A percentile compares a stretch with the other conserved stretches of the same genome.
phyloP scores from a whole-genome alignment of 2,888 invertebrate genomes.

The Oscheius sp. region DNA sequence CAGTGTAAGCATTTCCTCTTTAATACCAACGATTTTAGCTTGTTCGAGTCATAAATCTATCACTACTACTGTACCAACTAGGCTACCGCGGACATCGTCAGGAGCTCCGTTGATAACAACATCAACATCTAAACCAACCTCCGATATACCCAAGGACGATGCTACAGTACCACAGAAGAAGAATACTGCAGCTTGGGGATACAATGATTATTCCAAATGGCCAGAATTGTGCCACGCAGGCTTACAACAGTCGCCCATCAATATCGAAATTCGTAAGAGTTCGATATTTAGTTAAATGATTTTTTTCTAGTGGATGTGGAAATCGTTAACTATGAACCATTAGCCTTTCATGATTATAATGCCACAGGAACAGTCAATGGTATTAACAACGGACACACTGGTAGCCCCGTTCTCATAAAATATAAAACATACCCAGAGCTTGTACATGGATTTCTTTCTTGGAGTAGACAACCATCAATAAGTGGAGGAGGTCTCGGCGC shows the following conservation, averaged over 20 bases:
- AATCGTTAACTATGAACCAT: not conserved
- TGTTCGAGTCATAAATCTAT: not conserved
- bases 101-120: not conserved
- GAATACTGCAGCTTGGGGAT: not conserved
- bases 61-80: not conserved
- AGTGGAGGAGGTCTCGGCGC: constrained; percentile 23
- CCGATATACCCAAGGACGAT: too few relatives aligned
- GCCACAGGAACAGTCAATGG: constrained; percentile 16
- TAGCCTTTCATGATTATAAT: constrained; percentile 29
- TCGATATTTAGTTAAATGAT: not conserved
- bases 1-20: too few relatives aligned
- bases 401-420: constrained; percentile 31
- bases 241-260: constrained; percentile 19
- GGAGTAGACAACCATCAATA: constrained; percentile 31
- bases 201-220: constrained; percentile 14
- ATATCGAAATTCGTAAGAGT: constrained; percentile 12
- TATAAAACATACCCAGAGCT: constrained; percentile 13
- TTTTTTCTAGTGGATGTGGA: constrained; percentile 6
- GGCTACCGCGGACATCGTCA: not conserved
- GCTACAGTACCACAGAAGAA: not conserved
- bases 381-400: constrained; percentile 36
- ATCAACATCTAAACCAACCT: not conserved
- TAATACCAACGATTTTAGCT: not conserved
- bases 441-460: constrained; percentile 21
- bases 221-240: constrained; percentile 7